Base-by-base conservation (phyloP, 2,113 vertebrate species). In the Eulemur macaco region DNA sequence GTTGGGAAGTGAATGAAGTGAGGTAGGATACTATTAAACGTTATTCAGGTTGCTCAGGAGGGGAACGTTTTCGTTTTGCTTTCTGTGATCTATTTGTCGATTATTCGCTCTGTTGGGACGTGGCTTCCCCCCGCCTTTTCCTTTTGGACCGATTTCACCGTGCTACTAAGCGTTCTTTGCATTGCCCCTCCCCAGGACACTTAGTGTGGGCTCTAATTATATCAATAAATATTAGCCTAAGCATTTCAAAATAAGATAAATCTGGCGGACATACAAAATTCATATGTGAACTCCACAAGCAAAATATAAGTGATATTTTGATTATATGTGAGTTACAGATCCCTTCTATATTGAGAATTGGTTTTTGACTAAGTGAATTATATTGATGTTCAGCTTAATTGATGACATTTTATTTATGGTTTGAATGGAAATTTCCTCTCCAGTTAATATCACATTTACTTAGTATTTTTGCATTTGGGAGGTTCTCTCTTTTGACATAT, bases 351-450 rank as follows among this genome's bases (percentile, higher is more conserved):
- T 71, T 87, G 76, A 88, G 13, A 89, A 78, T 86, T 56, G 78
- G 66, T 93, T 94, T 95, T 84, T 85, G 94, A 66, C 68, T 76
- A 50, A 52, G 34, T 63, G 27, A 63, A 63, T 95, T 96, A 50
- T 80, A 96, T 82, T 50, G 47, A 92, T 89, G 91, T 93, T 96
- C 95, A 39, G 82, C 76, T 83, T 91, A 74, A 86, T 94, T 92
- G 86, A 81, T 84, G 86, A 83, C 85, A 71, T 78, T 98, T 98
- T 97, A 90, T 96, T 97, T 93, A 31, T 50, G 92, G 80, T 98
- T 96, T 88, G 64, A 90, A 74, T 98, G 98, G 98, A 98, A 98
- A 98, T 98, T 98, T 98, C 96, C 96, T 97, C 47, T 97, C 52
- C 66, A 71, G 74, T 27, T 77, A 73, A 45, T 89, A 56, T 56